Base-by-base conservation (phyloP, 2,888 invertebrate genomes). In the Brachyptera putata region DNA sequence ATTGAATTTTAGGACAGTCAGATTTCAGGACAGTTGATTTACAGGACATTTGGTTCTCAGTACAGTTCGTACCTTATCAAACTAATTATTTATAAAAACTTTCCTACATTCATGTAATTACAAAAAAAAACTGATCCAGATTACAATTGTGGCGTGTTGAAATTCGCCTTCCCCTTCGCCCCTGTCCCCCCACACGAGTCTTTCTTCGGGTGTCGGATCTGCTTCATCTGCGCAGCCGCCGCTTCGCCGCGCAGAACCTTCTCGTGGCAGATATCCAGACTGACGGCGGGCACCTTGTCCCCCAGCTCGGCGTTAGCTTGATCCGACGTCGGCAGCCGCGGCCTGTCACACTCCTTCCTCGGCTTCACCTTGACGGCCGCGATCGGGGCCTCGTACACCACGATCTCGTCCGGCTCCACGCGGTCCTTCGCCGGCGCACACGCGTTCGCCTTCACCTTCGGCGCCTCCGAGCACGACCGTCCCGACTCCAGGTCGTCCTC, bases 291-390 rank as follows among this genome's bases (percentile, higher is more conserved):
- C 18, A 76, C 67, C 36, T 69, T 66, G 67, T 76, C 77, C 3
- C 76, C 77, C 68, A 75, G 69, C 26, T 71, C 68, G 63, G 75
- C 74, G 61, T 72, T 75, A 1, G 73, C 74, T 25, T 66, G 69
- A 63, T 77, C 77, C 3, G 76, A 71, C 43, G 76, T 64, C 7
- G 73, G 73, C 39, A 71, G 11, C 7, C 21, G 34, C 16, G 43
- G 2, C 3, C 34, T 34, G 16, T 2, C 18, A 16, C 18, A 21
- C 14, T 5, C 26, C 16, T 26, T 50, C 49, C 13, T 50, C 14
- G 25, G 11, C 26, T 50, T 50, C n/a, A 26, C 26, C 30, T 50
- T 26, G 2, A 50, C 16, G 1, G 18, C 14, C n/a, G 49, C 26
- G 26, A n/a, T n/a, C n/a, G 24, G 3, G 16, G 43, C 18, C 16